Conservation (phyloP, 2,113 vertebrate genomes). For the Lathamus discolor region DNA sequence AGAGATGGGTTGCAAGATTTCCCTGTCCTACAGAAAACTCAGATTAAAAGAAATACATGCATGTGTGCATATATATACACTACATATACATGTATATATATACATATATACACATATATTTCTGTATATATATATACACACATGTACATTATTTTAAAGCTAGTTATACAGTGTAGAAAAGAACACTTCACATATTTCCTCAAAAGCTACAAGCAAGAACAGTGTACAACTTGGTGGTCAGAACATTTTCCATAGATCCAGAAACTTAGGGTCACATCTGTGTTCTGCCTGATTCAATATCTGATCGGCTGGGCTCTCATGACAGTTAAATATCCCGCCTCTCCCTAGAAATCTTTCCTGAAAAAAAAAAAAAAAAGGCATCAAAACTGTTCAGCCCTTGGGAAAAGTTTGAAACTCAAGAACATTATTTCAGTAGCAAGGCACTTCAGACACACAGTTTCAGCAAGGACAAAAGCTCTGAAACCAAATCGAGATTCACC, state of each 20-base stretch:
- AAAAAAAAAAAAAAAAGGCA: background rate
- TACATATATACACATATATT: background rate
- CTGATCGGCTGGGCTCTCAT: background rate
- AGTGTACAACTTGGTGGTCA: background rate
- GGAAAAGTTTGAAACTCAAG: background rate
- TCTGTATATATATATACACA: background rate
- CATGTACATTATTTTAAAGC: background rate
- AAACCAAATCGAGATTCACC: background rate
- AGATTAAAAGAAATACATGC: background rate
- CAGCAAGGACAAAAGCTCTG: background rate
- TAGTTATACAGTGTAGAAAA: background rate
- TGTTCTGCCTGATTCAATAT: background rate
- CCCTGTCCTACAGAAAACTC: background rate
- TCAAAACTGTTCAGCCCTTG: background rate
- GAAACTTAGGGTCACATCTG: background rate
- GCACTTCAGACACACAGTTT: background rate
- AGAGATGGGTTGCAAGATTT: background rate
- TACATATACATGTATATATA: background rate
- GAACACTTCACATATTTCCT: background rate
- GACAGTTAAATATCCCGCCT: background rate
- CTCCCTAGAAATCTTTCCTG: background rate
- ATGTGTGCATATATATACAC: background rate
- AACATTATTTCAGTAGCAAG: background rate
- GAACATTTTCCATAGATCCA: background rate
- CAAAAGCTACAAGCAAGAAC: background rate